phyloP scores from a whole-genome alignment of 2,113 vertebrate genomes.

The Phaethornis superciliosus region DNA sequence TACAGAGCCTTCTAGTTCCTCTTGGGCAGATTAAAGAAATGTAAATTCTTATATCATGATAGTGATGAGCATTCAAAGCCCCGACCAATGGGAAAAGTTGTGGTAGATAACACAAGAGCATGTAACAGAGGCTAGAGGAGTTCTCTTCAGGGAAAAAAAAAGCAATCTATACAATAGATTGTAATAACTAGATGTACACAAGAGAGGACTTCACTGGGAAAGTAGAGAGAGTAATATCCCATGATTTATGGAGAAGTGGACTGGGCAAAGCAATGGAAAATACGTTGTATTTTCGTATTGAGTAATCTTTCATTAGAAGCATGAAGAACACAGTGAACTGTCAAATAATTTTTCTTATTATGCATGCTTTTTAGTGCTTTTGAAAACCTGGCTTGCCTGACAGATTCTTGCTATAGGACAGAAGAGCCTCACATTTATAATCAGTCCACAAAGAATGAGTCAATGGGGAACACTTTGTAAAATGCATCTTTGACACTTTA shows the following conservation, averaged over 20 bases:
- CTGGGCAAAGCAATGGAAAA: not conserved
- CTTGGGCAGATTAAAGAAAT: not conserved
- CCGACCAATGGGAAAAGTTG: not conserved
- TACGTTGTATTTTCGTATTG: not conserved
- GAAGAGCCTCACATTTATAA: not conserved
- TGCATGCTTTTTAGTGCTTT: not conserved
- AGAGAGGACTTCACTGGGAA: not conserved
- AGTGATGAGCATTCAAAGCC: not conserved
- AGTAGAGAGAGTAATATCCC: not conserved
- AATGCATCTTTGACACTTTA: not conserved
- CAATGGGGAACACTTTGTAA: not conserved
- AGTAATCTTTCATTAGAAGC: not conserved
- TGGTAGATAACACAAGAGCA: not conserved
- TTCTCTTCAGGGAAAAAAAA: not conserved
- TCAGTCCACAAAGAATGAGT: not conserved
- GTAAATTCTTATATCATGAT: not conserved
- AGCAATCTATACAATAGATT: not conserved
- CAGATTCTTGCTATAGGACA: not conserved
- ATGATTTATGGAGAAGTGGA: not conserved
- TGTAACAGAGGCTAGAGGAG: not conserved
- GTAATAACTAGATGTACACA: not conserved
- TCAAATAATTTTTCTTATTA: not conserved
- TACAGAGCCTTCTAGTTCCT: not conserved
- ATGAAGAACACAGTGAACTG: not conserved
- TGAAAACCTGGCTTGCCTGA: not conserved